Percentiles rank a stretch among this genome's conserved stretches.
Evolutionary conservation across 2,113 vertebrate genomes (phyloP).

Genomic region (Laterallus jamaicensis): DNA sequence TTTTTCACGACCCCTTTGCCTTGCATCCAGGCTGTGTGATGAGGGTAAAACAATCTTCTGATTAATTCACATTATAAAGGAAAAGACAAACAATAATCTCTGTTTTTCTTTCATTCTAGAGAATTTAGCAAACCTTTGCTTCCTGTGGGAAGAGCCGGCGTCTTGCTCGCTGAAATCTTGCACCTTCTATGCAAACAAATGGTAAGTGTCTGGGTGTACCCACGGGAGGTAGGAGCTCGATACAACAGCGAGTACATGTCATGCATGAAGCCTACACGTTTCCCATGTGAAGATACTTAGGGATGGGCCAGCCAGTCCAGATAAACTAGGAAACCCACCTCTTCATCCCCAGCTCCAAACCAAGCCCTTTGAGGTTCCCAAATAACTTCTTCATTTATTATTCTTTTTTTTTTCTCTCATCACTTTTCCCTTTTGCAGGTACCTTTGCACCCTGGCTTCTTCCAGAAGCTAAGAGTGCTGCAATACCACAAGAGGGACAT

Average conservation of each 20-base stretch:
- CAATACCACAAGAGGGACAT: conserved; percentile 11
- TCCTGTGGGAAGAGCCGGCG: conserved; percentile 94
- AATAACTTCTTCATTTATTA: background rate
- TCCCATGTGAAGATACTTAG: background rate
- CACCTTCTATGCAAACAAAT: conserved; percentile 99
- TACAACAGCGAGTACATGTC: background rate
- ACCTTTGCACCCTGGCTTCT: conserved; percentile 63
- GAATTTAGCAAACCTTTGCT: conserved; percentile 98
- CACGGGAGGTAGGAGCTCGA: background rate
- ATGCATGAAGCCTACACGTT: background rate
- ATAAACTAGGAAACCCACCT: background rate
- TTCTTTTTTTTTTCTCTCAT: background rate
- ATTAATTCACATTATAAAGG: background rate
- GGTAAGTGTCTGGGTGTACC: conserved; percentile 72
- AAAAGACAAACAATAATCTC: background rate
- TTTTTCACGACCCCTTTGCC: background rate
- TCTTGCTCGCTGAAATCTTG: conserved; percentile 97
- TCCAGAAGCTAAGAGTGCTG: conserved; percentile 56
- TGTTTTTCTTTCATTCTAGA: conserved; percentile 76
- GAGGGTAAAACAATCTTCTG: background rate
- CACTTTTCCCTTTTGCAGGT: conserved; percentile 62
- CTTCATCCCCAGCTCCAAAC: background rate
- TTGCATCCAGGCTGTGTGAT: background rate
- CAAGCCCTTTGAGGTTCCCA: background rate
- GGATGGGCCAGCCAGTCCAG: background rate